A percentile compares a stretch with the other conserved stretches of the same genome.
Evolutionary conservation across 2,113 vertebrate species (phyloP).

Genomic region (Aegithalos caudatus): DNA sequence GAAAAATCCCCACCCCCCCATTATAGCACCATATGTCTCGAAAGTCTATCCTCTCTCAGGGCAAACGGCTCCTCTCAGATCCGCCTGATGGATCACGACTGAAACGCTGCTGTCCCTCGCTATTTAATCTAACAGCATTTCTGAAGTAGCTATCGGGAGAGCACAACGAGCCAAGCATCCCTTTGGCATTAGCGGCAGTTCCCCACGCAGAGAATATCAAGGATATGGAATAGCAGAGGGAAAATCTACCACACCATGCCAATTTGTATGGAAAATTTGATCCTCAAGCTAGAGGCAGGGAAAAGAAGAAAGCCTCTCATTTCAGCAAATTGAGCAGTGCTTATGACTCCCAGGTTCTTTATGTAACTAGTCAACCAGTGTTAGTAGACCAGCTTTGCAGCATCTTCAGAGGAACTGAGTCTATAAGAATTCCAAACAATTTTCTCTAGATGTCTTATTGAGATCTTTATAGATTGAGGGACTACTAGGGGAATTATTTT

Average conservation of each 20-base stretch:
- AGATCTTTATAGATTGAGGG: background rate
- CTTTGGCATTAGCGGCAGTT: background rate
- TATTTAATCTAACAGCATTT: conserved; percentile 35
- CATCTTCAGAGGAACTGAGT: background rate
- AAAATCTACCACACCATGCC: background rate
- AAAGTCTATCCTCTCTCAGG: conserved; percentile 68
- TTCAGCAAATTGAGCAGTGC: background rate
- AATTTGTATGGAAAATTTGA: conserved; percentile 45
- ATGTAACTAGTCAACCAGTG: background rate
- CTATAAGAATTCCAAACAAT: background rate
- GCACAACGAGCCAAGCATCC: background rate
- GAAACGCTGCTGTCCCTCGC: conserved; percentile 36
- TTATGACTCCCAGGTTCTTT: background rate
- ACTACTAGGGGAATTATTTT: background rate
- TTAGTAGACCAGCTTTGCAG: background rate
- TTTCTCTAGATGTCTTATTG: background rate
- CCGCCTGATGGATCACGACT: conserved; percentile 48
- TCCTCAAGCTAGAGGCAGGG: background rate
- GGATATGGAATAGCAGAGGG: conserved; percentile 13
- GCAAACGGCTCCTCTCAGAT: conserved; percentile 59
- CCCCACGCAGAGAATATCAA: background rate
- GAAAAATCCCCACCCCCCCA: conserved; percentile 61
- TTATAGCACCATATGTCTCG: conserved; percentile 69
- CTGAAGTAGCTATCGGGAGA: conserved; percentile 37
- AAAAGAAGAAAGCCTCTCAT: conserved; percentile 6